Conservation (phyloP, 2,888 invertebrate genomes). For the Polyommatus iphigenia region DNA sequence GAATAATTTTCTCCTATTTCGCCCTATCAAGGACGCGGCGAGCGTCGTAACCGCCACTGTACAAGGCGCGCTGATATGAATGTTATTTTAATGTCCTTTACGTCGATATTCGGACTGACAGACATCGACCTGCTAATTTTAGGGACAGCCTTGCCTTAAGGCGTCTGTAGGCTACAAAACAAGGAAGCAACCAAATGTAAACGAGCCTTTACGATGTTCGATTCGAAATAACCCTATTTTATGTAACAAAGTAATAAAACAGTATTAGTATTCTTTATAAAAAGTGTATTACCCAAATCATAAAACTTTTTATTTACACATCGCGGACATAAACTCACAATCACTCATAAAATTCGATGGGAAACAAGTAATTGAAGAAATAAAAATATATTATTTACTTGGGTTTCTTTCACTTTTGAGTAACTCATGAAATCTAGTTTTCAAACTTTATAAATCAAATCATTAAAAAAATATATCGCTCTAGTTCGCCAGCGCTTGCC, state of each 20-base stretch:
- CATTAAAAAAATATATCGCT: no score
- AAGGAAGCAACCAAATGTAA: not conserved
- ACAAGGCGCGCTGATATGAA: no score
- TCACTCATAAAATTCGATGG: slow-evolving; percentile 18
- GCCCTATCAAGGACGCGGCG: no score
- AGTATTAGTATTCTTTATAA: slow-evolving; percentile 26
- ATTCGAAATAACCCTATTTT: slow-evolving; percentile 10
- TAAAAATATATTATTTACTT: not conserved
- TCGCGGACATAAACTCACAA: slow-evolving; percentile 21
- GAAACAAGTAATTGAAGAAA: slow-evolving; percentile 8
- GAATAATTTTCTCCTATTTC: no score
- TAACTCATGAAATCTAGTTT: no score
- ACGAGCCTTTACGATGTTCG: not conserved
- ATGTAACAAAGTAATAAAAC: slow-evolving; percentile 26
- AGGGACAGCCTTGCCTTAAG: no score
- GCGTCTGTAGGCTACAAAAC: not conserved
- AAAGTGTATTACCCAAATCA: slow-evolving; percentile 3
- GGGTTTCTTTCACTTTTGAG: not conserved
- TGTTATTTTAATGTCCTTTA: no score
- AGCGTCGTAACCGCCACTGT: no score
- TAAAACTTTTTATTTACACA: slow-evolving; percentile 30
- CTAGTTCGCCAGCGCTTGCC: no score
- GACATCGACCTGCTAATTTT: no score
- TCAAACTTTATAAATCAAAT: no score
- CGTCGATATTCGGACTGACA: no score